These are phyloP conservation scores for Dryobotodes eremita DNA, from an alignment of 2,888 invertebrate genomes.

Conservation along the genomic window DNA sequence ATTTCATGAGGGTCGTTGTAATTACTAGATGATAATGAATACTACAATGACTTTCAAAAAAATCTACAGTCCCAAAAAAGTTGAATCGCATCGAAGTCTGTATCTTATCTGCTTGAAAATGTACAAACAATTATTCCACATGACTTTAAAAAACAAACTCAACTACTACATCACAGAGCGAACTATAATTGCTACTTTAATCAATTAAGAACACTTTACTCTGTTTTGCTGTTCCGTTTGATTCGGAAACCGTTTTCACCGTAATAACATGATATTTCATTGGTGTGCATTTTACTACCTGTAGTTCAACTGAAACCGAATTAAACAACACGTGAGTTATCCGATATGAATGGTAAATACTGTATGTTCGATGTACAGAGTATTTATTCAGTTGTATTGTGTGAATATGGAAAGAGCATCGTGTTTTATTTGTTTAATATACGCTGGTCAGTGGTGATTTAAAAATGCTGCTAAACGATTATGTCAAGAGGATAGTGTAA, in stretches of 20 bases:
- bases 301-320: slow-evolving; percentile 34
- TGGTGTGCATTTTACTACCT: slow-evolving; percentile 36
- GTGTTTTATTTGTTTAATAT: slow-evolving; percentile 24
- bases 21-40: background rate
- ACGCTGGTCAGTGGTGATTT: background rate
- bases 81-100: background rate
- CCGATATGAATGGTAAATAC: slow-evolving; percentile 47
- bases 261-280: slow-evolving; percentile 47
- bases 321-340: slow-evolving; percentile 42
- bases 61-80: background rate
- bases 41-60: background rate
- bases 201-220: slow-evolving; percentile 67
- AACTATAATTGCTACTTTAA: slow-evolving; percentile 70
- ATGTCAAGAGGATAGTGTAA: background rate
- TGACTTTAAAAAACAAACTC: slow-evolving; percentile 3
- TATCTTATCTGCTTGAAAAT: background rate
- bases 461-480: background rate
- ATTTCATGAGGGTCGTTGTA: background rate
- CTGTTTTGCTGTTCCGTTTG: slow-evolving; percentile 31
- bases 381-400: slow-evolving; percentile 48
- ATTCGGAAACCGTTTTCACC: slow-evolving; percentile 25
- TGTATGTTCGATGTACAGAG: slow-evolving; percentile 22
- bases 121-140: background rate
- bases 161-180: slow-evolving; percentile 37
- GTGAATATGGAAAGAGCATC: slow-evolving; percentile 40